Evolutionary conservation across 2,113 vertebrate species (phyloP).

Genomic region (Corythornis vintsioides): DNA sequence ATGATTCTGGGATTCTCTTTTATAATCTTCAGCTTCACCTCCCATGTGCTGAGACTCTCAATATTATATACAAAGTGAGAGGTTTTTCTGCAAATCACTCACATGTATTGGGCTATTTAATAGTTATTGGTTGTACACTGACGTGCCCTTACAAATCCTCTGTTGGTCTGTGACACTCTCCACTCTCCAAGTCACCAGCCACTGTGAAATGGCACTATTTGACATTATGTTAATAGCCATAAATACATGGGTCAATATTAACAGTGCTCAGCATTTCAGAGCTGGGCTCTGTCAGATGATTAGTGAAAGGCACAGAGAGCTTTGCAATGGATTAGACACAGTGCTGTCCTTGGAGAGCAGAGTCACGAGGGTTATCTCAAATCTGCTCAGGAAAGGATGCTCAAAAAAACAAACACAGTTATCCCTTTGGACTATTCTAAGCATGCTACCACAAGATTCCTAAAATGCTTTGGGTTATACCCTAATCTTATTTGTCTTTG

Average conservation of each 20-base stretch:
- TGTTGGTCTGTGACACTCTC: not conserved
- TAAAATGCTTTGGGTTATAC: constrained; percentile 16
- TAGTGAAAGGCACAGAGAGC: not conserved
- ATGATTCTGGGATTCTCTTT: too few relatives aligned
- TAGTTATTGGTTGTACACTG: not conserved
- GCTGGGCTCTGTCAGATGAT: not conserved
- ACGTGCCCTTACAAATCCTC: not conserved
- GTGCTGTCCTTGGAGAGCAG: not conserved
- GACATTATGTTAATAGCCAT: not conserved
- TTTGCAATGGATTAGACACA: not conserved
- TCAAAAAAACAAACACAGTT: not conserved
- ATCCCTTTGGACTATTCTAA: not conserved
- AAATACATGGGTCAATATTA: not conserved
- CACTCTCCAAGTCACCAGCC: not conserved
- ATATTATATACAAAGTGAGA: not conserved
- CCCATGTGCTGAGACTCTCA: not conserved
- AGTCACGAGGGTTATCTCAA: not conserved
- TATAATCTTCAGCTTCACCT: not conserved
- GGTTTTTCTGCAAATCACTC: not conserved
- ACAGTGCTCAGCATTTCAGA: not conserved
- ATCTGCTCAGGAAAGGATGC: not conserved
- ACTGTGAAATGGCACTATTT: not conserved
- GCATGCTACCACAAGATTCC: not conserved
- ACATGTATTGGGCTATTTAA: not conserved
- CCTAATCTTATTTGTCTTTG: constrained; percentile 10